Conservation (phyloP, 2,797 vertebrate genomes). For the Borostomias antarcticus region DNA sequence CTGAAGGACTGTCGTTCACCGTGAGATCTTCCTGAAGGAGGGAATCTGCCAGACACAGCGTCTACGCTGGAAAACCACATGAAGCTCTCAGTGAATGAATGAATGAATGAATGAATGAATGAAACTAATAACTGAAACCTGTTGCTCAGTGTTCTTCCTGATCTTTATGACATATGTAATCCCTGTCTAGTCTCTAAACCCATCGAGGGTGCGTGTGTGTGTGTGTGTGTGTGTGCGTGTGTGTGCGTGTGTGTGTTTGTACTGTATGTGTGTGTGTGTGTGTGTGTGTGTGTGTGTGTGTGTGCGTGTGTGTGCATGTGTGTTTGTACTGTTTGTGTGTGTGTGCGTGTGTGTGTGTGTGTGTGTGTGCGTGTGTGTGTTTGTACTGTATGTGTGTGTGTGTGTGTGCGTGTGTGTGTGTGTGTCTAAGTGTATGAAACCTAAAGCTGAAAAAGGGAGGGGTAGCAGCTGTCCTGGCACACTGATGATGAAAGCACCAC, state of each 20-base stretch:
- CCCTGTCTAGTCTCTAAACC: not conserved
- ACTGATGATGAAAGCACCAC: conserved; percentile 32
- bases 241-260: conserved; percentile 4
- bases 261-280: conserved; percentile 8
- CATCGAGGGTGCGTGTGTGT: conserved; percentile 1
- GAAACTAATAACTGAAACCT: not conserved
- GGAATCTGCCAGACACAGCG: no score
- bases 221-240: not conserved
- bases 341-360: conserved; percentile 2
- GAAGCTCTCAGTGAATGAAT: no score
- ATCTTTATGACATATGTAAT: not conserved
- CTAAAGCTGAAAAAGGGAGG: conserved; percentile 25
- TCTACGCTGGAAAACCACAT: no score
- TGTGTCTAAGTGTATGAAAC: conserved; percentile 28
- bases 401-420: not conserved
- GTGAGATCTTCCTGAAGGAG: no score
- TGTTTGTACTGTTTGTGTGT: no score
- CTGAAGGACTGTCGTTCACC: no score
- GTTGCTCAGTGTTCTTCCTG: not conserved
- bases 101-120: no score
- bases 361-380: conserved; percentile 13
- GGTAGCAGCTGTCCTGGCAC: conserved; percentile 39
- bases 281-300: conserved; percentile 10
- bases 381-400: not conserved
- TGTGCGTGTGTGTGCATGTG: not conserved